These are phyloP conservation scores for Ephydatia muelleri DNA, from an alignment of 37 sponge, comb jelly and placozoan species.

Conservation along the genomic window DNA sequence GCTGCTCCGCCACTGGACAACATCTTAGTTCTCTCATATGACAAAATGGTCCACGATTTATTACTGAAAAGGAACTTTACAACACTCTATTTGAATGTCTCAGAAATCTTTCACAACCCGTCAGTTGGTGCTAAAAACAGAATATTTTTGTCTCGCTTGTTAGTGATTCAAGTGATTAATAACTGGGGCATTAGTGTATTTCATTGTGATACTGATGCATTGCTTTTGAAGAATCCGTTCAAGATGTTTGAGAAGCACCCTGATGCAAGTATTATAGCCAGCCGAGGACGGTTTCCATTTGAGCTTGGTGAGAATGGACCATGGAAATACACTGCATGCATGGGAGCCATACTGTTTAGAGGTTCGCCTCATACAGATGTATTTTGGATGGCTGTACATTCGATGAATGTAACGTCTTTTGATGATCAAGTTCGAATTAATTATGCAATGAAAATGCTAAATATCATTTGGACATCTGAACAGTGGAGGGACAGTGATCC, in stretches of 20 bases:
- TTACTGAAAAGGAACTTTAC: neutral
- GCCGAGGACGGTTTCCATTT: neutral
- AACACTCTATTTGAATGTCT: neutral
- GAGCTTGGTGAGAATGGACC: neutral
- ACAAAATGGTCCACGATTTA: neutral
- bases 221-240: neutral
- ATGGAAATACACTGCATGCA: neutral
- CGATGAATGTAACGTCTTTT: neutral
- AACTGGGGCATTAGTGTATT: neutral
- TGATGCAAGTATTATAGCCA: neutral
- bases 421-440: neutral
- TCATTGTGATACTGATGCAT: neutral
- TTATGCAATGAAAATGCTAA: neutral
- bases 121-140: neutral
- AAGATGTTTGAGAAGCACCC: neutral
- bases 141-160: neutral
- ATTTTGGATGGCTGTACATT: neutral
- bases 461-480: neutral
- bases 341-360: neutral
- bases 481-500: neutral
- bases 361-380: neutral
- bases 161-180: neutral
- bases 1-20: neutral
- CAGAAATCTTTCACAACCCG: neutral
- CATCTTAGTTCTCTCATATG: neutral